Conservation (phyloP, 2,888 invertebrate species). For the Lochmaea capreae region DNA sequence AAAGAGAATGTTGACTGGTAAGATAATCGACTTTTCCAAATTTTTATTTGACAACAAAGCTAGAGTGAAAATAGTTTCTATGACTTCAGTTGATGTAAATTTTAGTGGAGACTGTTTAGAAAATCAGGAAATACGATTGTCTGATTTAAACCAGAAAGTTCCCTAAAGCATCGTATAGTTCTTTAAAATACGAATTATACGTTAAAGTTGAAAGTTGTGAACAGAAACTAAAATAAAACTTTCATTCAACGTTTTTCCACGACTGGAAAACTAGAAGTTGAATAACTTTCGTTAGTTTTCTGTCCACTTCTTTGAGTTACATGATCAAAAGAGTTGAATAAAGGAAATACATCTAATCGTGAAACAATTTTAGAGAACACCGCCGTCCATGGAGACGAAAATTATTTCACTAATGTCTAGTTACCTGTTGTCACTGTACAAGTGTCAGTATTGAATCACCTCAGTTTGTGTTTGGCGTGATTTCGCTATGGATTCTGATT, state of each 20-base stretch:
- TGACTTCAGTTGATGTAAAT: not conserved
- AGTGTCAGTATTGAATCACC: too few relatives aligned
- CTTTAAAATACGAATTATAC: not conserved
- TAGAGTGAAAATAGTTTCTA: not conserved
- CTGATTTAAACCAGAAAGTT: not conserved
- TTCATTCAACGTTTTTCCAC: not conserved
- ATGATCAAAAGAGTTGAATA: not conserved
- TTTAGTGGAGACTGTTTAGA: not conserved
- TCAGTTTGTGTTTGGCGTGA: too few relatives aligned
- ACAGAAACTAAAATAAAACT: not conserved
- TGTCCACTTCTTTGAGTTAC: slow-evolving; percentile 4
- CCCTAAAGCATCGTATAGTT: not conserved
- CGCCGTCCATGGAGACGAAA: too few relatives aligned
- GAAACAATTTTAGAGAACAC: too few relatives aligned
- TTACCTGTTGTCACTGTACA: too few relatives aligned
- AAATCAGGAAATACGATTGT: not conserved
- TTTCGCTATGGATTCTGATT: too few relatives aligned
- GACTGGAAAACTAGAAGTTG: not conserved
- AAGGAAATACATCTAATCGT: too few relatives aligned
- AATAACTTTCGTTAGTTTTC: not conserved
- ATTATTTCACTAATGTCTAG: too few relatives aligned
- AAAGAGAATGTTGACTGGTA: too few relatives aligned
- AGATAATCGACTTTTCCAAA: too few relatives aligned
- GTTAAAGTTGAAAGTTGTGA: not conserved
- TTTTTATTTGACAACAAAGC: too few relatives aligned